Percentiles rank a stretch among this genome's conserved stretches.
These are phyloP conservation scores for Neolamprologus variostigma DNA, from an alignment of 2,113 vertebrate species.

Conservation along the genomic window DNA sequence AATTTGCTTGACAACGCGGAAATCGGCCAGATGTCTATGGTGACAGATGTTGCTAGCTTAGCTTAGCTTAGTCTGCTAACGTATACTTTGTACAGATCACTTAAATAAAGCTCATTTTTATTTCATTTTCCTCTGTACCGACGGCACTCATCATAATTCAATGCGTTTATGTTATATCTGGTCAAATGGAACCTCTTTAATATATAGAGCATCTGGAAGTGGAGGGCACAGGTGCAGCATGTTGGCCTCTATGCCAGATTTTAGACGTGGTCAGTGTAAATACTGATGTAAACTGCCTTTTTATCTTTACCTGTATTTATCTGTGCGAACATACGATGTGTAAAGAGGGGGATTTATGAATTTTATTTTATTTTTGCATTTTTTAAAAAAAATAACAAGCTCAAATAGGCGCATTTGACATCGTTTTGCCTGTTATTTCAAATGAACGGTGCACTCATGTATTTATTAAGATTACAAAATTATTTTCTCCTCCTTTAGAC, in stretches of 20 bases:
- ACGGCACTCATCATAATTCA: not conserved
- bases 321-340: not conserved
- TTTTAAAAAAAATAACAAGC: not conserved
- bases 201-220: not conserved
- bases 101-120: not conserved
- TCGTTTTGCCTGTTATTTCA: not conserved
- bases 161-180: not conserved
- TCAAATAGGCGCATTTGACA: not conserved
- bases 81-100: not conserved
- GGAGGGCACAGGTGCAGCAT: not conserved
- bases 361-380: not conserved
- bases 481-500: not conserved
- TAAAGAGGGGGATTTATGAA: not conserved
- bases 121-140: not conserved
- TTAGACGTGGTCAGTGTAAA: not conserved
- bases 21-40: constrained; percentile 42
- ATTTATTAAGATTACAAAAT: not conserved
- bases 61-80: constrained; percentile 21
- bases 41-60: constrained; percentile 59
- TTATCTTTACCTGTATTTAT: not conserved
- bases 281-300: not conserved
- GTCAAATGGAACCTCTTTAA: not conserved
- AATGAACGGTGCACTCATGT: not conserved
- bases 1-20: not conserved
- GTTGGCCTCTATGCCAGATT: not conserved